phyloP scores from a whole-genome alignment of 1,140 invertebrate genomes.

The Drosophila repleta region DNA sequence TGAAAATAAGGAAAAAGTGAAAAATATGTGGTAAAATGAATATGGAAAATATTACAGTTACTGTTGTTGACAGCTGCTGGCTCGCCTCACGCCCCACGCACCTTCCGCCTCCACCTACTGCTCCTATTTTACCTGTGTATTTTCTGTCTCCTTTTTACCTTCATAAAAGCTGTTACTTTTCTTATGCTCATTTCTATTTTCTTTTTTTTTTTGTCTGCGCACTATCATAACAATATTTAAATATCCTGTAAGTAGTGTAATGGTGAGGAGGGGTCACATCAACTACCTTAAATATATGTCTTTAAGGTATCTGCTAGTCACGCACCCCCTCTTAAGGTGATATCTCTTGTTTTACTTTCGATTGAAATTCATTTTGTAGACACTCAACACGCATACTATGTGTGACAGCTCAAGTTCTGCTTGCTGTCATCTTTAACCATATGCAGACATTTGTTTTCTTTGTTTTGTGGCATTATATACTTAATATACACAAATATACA shows the following conservation, averaged over 20 bases:
- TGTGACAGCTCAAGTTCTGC: constrained; percentile 35
- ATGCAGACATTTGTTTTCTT: constrained; percentile 32
- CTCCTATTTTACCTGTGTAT: constrained; percentile 24
- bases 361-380: neutral
- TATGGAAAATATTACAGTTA: constrained; percentile 32
- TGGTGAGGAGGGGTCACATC: neutral
- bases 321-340: neutral
- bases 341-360: neutral
- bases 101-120: neutral
- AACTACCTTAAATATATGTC: neutral
- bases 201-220: neutral
- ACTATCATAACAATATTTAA: constrained; percentile 45
- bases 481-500: neutral
- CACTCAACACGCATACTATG: constrained; percentile 55
- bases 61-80: constrained; percentile 34
- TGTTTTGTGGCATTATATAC: constrained; percentile 29
- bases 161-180: constrained; percentile 35
- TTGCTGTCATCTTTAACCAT: constrained; percentile 24
- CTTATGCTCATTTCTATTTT: constrained; percentile 1
- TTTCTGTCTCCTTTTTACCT: neutral
- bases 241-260: neutral
- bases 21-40: constrained; percentile 5
- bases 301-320: neutral
- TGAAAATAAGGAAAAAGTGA: constrained; percentile 13
- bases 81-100: neutral